Evolutionary conservation across 1,140 invertebrate genomes (phyloP).

Genomic region (Eupeodes corollae): DNA sequence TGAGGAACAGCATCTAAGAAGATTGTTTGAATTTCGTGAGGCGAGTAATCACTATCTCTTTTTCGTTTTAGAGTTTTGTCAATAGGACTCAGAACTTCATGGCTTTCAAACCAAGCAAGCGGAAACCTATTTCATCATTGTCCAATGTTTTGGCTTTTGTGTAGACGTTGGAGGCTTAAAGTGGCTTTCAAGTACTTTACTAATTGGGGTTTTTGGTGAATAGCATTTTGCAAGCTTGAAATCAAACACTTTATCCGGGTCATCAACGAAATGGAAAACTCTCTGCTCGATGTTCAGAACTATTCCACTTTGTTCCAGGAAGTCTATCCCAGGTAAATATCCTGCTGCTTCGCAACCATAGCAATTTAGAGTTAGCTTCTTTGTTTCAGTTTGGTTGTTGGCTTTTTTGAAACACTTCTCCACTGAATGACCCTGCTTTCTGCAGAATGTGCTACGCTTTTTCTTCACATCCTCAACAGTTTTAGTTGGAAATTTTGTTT

Average conservation of each 20-base stretch:
- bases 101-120: constrained; percentile 2
- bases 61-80: too few species aligned
- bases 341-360: constrained; percentile 1
- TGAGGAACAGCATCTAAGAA: too few species aligned
- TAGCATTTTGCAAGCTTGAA: constrained; percentile 1
- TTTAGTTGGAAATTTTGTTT: background rate
- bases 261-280: constrained; percentile 2
- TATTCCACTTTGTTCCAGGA: constrained; percentile 6
- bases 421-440: too few species aligned
- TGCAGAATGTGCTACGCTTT: too few species aligned
- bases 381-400: background rate
- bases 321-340: constrained; percentile 4
- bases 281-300: constrained; percentile 4
- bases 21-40: too few species aligned
- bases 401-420: background rate
- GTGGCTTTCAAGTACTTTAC: too few species aligned
- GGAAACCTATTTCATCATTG: background rate
- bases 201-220: too few species aligned
- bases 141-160: background rate
- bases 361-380: constrained; percentile 4
- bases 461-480: too few species aligned
- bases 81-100: too few species aligned
- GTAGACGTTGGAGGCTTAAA: too few species aligned
- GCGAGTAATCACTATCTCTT: too few species aligned
- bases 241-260: constrained; percentile 3